Base-by-base conservation (phyloP, 2,888 invertebrate species). In the Lepetodrilus schrolli region DNA sequence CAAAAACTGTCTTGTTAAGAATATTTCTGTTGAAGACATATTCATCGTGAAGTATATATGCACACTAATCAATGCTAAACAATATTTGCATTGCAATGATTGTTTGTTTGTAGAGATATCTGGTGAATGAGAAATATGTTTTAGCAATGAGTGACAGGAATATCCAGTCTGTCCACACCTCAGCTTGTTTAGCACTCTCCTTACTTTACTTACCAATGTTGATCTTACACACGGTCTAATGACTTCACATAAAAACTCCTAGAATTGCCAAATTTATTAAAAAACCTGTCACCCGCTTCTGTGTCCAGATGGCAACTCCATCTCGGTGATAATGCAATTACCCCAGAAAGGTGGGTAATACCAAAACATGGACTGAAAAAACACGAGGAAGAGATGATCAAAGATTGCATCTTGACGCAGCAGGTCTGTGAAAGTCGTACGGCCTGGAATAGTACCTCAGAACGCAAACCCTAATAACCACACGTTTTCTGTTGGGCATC, bases 1-100 rank as follows among this genome's bases (percentile, higher is more conserved):
- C 30, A 13, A 23, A 30, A 30, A 26, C 58, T 5, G 34, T n/a
- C 58, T 58, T 58, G 58, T 58, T 58, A n/a, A 34, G 58, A 58
- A 58, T 30, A 58, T 30, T 30, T 58, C 30, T 17, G 17, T 34
- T 30, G 13, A 2, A 58, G 30, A 30, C 58, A 34, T 58, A 34
- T 58, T 58, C 58, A 58, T 58, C 17, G 2, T 17, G 34, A 13
- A 58, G 30, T 17, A 58, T 34, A 58, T 58, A 58, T 58, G 58
- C 17, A 34, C n/a, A 8, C 58, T 58, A 58, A 58, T 58, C 58
- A 58, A 17, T 10, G 5, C 58, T 30, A 58, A 34, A n/a, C 26
- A 58, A 58, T 58, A 58, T 58, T 58, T 58, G 26, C 58, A 58
- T 30, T 58, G 58, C 58, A 58, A 58, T 58, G 34, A 58, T 58